These are phyloP conservation scores for Aplochiton taeniatus DNA, from an alignment of 2,797 vertebrate species.

Conservation along the genomic window DNA sequence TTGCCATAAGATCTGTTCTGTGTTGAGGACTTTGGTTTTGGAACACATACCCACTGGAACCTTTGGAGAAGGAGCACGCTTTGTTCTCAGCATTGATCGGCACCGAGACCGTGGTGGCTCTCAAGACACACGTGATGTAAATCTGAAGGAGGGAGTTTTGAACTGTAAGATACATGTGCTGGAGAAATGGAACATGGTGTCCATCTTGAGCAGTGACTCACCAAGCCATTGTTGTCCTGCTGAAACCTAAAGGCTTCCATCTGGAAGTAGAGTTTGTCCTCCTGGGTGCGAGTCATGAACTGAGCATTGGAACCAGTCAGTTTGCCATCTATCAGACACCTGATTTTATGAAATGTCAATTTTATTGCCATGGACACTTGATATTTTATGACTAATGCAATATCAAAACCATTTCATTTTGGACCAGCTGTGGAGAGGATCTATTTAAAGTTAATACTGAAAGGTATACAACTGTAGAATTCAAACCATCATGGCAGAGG, in stretches of 20 bases:
- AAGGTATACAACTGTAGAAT: background rate
- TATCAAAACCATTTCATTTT: too few species aligned
- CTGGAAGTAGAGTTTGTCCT: constrained; percentile 26
- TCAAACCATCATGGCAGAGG: too few species aligned
- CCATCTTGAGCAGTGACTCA: constrained; percentile 23
- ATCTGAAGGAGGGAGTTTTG: constrained; percentile 46
- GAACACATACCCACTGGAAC: constrained; percentile 25
- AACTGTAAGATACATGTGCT: too few species aligned
- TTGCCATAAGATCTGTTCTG: background rate
- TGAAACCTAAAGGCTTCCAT: constrained; percentile 25
- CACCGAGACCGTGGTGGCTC: constrained; percentile 28
- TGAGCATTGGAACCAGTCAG: constrained; percentile 23
- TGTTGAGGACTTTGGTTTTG: too few species aligned
- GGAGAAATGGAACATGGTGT: too few species aligned
- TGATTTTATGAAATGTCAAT: background rate
- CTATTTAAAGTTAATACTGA: too few species aligned
- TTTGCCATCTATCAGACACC: constrained; percentile 32
- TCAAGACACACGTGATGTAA: constrained; percentile 64
- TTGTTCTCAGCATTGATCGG: constrained; percentile 49
- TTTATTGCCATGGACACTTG: too few species aligned
- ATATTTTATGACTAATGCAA: too few species aligned
- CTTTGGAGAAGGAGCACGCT: constrained; percentile 63
- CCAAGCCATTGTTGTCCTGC: constrained; percentile 6
- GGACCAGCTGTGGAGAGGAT: too few species aligned
- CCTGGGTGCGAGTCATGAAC: constrained; percentile 22